Conservation (phyloP, 2,888 invertebrate species). For the Drosophila macrothrix region DNA sequence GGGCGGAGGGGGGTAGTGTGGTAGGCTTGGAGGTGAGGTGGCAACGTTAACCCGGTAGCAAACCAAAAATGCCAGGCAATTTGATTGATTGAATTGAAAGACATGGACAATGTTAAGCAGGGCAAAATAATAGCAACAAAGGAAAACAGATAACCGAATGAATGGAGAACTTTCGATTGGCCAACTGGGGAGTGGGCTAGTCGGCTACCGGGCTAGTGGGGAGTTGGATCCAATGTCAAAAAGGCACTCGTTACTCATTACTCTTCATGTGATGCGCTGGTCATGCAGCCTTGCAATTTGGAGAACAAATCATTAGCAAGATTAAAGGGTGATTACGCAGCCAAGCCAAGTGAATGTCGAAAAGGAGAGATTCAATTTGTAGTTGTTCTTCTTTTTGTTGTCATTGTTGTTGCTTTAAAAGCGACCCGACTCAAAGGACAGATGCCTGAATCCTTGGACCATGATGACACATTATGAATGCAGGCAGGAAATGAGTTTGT, state of each 20-base stretch:
- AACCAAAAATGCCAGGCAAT: slow-evolving; percentile 58
- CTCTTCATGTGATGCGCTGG: slow-evolving; percentile 46
- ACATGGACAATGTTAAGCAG: slow-evolving; percentile 35
- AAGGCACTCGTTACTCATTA: slow-evolving; percentile 24
- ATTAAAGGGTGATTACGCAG: slow-evolving; percentile 46
- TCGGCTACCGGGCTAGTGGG: neutral
- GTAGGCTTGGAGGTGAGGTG: neutral
- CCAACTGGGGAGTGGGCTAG: neutral
- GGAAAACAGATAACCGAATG: neutral
- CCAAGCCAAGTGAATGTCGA: slow-evolving; percentile 7
- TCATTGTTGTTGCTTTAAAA: neutral
- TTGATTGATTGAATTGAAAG: slow-evolving; percentile 76
- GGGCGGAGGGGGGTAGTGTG: neutral
- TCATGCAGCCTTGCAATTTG: slow-evolving; percentile 68
- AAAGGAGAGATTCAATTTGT: slow-evolving; percentile 14
- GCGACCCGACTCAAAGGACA: slow-evolving; percentile 36
- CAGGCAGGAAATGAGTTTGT: slow-evolving; percentile 24
- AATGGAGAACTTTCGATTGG: neutral
- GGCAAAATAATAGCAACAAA: slow-evolving; percentile 12
- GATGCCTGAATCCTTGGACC: slow-evolving; percentile 13
- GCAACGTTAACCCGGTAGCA: slow-evolving; percentile 6
- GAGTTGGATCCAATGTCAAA: neutral
- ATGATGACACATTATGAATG: slow-evolving; percentile 37
- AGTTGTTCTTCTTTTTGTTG: neutral
- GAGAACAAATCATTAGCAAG: slow-evolving; percentile 60